Evolutionary conservation across 2,797 vertebrate genomes (phyloP).

Genomic region (Stomatorhinus walkeri): DNA sequence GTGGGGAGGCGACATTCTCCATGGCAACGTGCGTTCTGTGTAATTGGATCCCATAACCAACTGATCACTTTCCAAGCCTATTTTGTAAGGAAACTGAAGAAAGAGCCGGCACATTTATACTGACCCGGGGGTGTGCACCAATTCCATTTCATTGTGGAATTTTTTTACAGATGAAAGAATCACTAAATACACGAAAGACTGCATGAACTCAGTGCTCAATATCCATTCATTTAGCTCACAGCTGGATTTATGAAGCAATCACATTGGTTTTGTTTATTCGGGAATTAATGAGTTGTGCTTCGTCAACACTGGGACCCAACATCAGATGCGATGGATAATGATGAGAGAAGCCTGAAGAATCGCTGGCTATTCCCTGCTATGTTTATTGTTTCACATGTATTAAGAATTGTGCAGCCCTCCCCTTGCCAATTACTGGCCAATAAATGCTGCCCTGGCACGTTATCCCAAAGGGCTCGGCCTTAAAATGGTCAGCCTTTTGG

Average conservation of each 20-base stretch:
- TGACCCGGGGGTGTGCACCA: neutral
- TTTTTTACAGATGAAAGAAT: neutral
- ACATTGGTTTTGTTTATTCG: neutral
- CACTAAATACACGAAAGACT: neutral
- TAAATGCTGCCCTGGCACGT: neutral
- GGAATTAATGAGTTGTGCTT: neutral
- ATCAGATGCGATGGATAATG: neutral
- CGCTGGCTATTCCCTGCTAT: neutral
- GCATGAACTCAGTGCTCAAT: neutral
- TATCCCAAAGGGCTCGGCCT: neutral
- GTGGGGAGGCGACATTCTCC: neutral
- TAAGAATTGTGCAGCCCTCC: neutral
- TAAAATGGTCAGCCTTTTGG: neutral
- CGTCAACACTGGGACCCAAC: neutral
- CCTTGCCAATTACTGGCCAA: neutral
- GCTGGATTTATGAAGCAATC: conserved; percentile 3
- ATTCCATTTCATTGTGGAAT: neutral
- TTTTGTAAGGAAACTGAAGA: neutral
- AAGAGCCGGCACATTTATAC: neutral
- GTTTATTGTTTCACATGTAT: neutral
- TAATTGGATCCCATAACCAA: neutral
- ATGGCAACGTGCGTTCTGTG: neutral
- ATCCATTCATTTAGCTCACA: neutral
- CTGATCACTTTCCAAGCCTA: neutral
- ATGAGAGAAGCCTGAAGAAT: neutral